Evolutionary conservation across 2,113 vertebrate species (phyloP).

Genomic region (Poeciliopsis turrubarensis): DNA sequence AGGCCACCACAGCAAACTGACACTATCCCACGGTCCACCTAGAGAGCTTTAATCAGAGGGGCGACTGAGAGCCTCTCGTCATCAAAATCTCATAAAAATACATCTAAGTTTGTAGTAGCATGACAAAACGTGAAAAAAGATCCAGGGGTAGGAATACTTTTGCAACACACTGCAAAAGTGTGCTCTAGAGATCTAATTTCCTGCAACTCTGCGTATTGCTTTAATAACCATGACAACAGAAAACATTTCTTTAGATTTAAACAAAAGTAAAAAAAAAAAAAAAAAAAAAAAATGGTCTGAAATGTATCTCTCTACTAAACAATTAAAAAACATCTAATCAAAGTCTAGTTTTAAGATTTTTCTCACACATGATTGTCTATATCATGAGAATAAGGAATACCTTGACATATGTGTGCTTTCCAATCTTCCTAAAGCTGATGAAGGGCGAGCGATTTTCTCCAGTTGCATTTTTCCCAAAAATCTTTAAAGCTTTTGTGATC

Average conservation of each 20-base stretch:
- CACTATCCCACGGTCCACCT: background rate
- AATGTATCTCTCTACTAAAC: background rate
- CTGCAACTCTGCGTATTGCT: constrained; percentile 5
- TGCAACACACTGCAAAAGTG: background rate
- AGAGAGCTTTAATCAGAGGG: background rate
- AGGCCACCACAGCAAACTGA: background rate
- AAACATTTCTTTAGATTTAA: constrained; percentile 62
- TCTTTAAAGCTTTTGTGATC: background rate
- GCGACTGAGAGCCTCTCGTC: background rate
- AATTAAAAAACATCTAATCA: background rate
- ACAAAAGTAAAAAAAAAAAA: background rate
- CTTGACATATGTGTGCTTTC: constrained; percentile 74
- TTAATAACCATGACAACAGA: constrained; percentile 73
- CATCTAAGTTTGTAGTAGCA: background rate
- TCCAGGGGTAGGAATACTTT: too few species aligned
- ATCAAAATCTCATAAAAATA: background rate
- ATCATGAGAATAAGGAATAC: constrained; percentile 61
- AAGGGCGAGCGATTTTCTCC: constrained; percentile 65
- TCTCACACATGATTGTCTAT: background rate
- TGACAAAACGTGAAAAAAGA: background rate
- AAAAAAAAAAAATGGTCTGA: too few species aligned
- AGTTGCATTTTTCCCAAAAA: constrained; percentile 49
- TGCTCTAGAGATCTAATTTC: constrained; percentile 26
- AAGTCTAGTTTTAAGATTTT: background rate
- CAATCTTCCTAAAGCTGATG: constrained; percentile 79